phyloP scores from a whole-genome alignment of 2,797 vertebrate genomes.

The Bovichtus diacanthus region DNA sequence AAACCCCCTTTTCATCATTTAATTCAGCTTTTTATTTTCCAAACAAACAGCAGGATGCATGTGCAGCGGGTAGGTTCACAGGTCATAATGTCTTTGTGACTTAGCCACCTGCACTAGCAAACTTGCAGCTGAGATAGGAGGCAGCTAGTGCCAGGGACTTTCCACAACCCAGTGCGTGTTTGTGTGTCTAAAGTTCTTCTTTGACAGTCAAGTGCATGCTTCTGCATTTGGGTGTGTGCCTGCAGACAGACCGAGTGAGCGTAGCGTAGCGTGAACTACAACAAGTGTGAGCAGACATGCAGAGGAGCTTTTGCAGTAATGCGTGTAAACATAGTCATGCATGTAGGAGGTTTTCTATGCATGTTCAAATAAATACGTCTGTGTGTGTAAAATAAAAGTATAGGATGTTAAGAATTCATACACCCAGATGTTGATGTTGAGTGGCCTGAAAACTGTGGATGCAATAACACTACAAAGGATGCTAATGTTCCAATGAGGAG shows the following conservation, averaged over 20 bases:
- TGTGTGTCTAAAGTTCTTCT: slow-evolving; percentile 8
- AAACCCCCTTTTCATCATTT: background rate
- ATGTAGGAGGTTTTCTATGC: background rate
- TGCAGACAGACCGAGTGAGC: slow-evolving; percentile 39
- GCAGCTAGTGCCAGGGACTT: slow-evolving; percentile 76
- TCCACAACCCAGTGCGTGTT: slow-evolving; percentile 56
- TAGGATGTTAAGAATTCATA: too few relatives aligned
- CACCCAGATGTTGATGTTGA: background rate
- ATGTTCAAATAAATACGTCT: background rate
- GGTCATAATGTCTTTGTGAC: slow-evolving; percentile 40
- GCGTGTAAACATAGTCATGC: background rate
- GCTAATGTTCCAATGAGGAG: background rate
- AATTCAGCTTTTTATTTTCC: background rate
- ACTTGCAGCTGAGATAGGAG: slow-evolving; percentile 54
- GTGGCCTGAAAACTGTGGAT: background rate
- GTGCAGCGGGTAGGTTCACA: slow-evolving; percentile 12
- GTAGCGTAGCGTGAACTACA: slow-evolving; percentile 30
- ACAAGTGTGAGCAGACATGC: slow-evolving; percentile 30
- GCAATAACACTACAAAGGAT: slow-evolving; percentile 2
- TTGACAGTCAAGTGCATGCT: slow-evolving; percentile 45
- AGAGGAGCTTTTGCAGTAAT: slow-evolving; percentile 16
- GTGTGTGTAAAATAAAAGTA: background rate
- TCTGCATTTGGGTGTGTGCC: slow-evolving; percentile 50
- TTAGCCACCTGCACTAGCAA: slow-evolving; percentile 63
- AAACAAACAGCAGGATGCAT: background rate